Conservation (phyloP, 2,888 invertebrate genomes). For the Xestoiulus laeticollis region DNA sequence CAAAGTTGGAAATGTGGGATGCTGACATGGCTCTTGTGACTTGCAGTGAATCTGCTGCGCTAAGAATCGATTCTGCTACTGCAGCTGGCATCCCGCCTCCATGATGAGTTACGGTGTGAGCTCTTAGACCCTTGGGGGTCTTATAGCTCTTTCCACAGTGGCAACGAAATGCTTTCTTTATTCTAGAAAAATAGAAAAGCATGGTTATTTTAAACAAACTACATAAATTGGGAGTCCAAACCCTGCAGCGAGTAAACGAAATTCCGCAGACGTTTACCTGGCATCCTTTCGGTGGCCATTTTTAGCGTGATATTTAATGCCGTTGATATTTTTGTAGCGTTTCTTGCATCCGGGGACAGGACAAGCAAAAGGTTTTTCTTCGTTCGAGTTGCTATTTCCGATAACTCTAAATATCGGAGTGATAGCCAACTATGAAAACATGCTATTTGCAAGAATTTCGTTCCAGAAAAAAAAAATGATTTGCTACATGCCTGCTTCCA, state of each 20-base stretch:
- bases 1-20: constrained; percentile 1
- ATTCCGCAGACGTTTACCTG: constrained; percentile 71
- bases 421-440: background rate
- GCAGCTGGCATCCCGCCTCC: constrained; percentile 44
- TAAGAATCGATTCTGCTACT: constrained; percentile 43
- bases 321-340: constrained; percentile 87
- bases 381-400: constrained; percentile 61
- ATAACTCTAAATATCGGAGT: constrained; percentile 59
- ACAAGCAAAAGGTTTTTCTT: constrained; percentile 83
- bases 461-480: background rate
- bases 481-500: constrained; percentile 70
- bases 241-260: background rate
- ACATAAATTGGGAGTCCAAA: background rate
- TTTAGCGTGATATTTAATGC: constrained; percentile 87
- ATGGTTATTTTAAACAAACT: background rate
- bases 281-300: constrained; percentile 86
- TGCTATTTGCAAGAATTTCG: background rate
- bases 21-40: constrained; percentile 13
- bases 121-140: constrained; percentile 80
- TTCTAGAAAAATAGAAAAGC: constrained; percentile 67
- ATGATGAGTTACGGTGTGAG: constrained; percentile 70
- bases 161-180: constrained; percentile 82
- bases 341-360: constrained; percentile 88
- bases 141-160: constrained; percentile 88
- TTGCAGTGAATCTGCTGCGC: background rate